phyloP scores from a whole-genome alignment of 2,113 vertebrate genomes.

The Echinops telfairi region DNA sequence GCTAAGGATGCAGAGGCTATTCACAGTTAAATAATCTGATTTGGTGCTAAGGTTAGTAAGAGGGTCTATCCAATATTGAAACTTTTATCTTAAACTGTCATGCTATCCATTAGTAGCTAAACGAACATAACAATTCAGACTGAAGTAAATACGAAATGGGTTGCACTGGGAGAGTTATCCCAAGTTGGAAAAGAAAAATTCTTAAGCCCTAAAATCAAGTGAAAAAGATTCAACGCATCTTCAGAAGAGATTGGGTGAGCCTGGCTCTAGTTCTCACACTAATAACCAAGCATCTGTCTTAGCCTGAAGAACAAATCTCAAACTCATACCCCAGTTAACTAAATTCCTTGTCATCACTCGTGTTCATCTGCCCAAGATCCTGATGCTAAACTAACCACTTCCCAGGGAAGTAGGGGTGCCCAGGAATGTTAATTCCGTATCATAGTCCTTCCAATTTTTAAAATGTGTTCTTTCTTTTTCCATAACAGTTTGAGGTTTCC shows the following conservation, averaged over 20 bases:
- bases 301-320: too few relatives aligned
- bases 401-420: too few relatives aligned
- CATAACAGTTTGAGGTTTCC: too few relatives aligned
- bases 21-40: not conserved
- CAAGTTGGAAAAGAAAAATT: not conserved
- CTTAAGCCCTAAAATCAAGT: not conserved
- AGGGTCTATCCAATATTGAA: not conserved
- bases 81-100: not conserved
- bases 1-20: not conserved
- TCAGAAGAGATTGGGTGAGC: not conserved
- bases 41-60: not conserved
- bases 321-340: too few relatives aligned
- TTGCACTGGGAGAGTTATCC: not conserved
- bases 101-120: not conserved
- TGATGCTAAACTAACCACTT: not conserved
- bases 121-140: not conserved
- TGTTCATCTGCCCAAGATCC: not conserved
- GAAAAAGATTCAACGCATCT: not conserved
- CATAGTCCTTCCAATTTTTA: too few relatives aligned
- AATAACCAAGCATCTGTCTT: conserved; percentile 20
- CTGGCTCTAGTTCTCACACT: not conserved
- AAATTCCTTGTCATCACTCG: too few relatives aligned
- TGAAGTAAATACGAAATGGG: not conserved
- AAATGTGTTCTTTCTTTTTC: too few relatives aligned
- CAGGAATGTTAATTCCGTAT: too few relatives aligned